phyloP scores from a whole-genome alignment of 2,113 vertebrate genomes.

The Brienomyrus longianalis region DNA sequence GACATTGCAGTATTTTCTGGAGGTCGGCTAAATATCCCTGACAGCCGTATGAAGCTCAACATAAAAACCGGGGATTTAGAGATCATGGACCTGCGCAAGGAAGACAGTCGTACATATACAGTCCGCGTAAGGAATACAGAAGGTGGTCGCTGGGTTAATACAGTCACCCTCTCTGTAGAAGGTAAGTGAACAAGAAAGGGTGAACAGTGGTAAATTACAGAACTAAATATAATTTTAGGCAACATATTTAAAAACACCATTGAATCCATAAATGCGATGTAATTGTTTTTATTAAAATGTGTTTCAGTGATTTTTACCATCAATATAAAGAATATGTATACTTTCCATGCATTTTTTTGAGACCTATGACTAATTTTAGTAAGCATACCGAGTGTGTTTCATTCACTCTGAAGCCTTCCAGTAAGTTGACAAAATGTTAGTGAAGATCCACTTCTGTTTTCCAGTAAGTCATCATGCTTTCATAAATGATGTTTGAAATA shows the following conservation, averaged over 20 bases:
- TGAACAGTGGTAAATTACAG: not conserved
- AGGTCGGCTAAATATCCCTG: rapidly evolving
- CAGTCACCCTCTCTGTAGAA: not conserved
- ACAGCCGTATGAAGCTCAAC: slow-evolving; percentile 32
- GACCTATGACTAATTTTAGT: not conserved
- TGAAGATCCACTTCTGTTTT: not conserved
- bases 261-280: not conserved
- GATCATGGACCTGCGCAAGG: slow-evolving; percentile 27
- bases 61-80: slow-evolving; percentile 21
- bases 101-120: not conserved
- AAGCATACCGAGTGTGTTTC: not conserved
- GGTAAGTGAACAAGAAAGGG: not conserved
- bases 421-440: not conserved
- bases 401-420: not conserved
- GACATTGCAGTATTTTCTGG: slow-evolving; percentile 23
- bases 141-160: not conserved
- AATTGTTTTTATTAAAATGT: not conserved
- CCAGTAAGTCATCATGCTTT: not conserved
- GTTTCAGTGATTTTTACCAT: not conserved
- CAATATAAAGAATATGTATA: not conserved
- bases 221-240: not conserved
- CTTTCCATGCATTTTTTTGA: not conserved
- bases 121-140: not conserved
- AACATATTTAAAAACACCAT: not conserved
- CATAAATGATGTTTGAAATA: not conserved